Evolutionary conservation across 2,888 invertebrate genomes (phyloP).

Genomic region (Himalopsyche kuldschensis): DNA sequence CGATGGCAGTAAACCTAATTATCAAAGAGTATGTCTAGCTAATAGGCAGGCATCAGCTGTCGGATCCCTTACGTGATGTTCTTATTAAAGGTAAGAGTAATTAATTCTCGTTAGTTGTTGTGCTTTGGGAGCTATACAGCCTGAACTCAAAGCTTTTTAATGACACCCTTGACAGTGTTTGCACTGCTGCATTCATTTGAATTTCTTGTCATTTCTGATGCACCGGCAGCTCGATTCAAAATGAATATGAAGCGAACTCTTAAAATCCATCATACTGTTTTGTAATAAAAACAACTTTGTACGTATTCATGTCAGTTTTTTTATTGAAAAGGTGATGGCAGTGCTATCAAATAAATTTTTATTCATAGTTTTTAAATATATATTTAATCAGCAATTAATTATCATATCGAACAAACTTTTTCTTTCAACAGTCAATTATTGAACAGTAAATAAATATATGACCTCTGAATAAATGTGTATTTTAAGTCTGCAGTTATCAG

Average conservation of each 20-base stretch:
- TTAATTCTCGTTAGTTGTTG: slow-evolving; percentile 3
- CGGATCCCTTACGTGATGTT: slow-evolving; percentile 8
- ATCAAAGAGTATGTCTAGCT: slow-evolving; percentile 10
- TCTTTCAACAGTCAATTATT: no score
- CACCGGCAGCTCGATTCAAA: neutral
- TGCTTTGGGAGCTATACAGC: neutral
- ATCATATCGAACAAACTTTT: no score
- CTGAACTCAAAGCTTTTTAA: neutral
- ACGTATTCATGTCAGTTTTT: neutral
- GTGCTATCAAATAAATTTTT: no score
- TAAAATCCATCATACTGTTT: neutral
- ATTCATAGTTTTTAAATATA: no score
- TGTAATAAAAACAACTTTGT: neutral
- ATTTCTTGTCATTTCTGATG: neutral
- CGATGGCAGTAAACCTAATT: slow-evolving; percentile 18
- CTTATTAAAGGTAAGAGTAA: slow-evolving; percentile 10
- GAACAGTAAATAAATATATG: no score
- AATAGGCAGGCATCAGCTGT: slow-evolving; percentile 1
- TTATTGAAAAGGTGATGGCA: no score
- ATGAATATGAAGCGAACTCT: neutral
- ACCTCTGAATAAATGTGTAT: no score
- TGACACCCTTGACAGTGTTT: neutral
- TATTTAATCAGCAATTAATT: no score
- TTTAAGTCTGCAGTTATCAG: no score
- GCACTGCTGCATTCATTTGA: neutral